Base-by-base conservation (phyloP, 2,797 vertebrate species). In the Luscinia luscinia region DNA sequence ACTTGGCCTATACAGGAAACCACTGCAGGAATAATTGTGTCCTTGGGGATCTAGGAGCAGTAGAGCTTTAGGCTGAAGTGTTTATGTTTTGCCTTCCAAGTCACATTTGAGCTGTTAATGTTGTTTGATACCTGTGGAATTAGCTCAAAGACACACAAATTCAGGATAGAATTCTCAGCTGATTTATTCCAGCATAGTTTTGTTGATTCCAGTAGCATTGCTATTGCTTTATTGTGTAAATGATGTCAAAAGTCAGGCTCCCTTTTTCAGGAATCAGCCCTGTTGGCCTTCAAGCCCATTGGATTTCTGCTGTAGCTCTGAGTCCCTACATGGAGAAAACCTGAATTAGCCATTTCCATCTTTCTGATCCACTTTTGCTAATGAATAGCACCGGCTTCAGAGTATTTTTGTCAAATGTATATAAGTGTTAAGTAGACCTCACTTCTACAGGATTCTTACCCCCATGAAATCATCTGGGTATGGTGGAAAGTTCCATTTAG, bases 41-140 rank as follows among this genome's bases (percentile, higher is more conserved):
- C 82, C 82, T 66, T 1, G 1, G 92, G 87, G 89, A 87, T 81
- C 55, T n/a, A 70, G 54, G 67, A 89, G 72, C 81, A 52, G 11
- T 6, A 75, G 32, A 79, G 55, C 73, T 92, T 77, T 87, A 85
- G 90, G 52, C 55, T 58, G 58, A 76, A 64, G 11, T 81, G 54
- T 87, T 96, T 95, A 59, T 86, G 84, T 90, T 79, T 84, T 86
- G 64, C 64, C 32, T 84, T 91, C 43, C 67, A 70, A 79, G 66
- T 79, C 36, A 77, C 24, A 67, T 87, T 86, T 83, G 57, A 83
- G 84, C 80, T 1, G 0, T 83, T 82, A 79, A 41, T 52, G 51
- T 40, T 87, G 26, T 84, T 90, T 82, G 63, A 73, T 79, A 84
- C 78, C 64, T 95, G 69, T 87, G 64, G 90, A 93, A 85, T 89